Conservation (phyloP, 2,888 invertebrate species). For the Spicauda simplicius region DNA sequence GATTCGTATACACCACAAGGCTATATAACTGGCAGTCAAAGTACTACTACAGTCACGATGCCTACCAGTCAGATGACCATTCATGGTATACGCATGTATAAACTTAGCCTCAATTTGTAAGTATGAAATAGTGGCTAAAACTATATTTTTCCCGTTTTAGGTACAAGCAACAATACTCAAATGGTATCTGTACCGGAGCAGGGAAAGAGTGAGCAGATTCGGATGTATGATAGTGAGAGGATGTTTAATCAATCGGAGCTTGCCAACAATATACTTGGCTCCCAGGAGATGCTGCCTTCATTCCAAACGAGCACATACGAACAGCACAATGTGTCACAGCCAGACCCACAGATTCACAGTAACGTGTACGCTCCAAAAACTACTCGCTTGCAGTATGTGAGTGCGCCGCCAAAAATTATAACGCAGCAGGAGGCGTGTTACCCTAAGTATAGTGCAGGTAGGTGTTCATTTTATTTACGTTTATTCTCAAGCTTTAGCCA, state of each 20-base stretch:
- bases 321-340: constrained; percentile 49
- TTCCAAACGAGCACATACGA: constrained; percentile 64
- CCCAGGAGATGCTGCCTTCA: constrained; percentile 64
- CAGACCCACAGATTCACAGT: constrained; percentile 55
- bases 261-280: constrained; percentile 66
- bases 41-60: constrained; percentile 62
- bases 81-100: constrained; percentile 59
- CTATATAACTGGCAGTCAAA: constrained; percentile 60
- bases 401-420: constrained; percentile 63
- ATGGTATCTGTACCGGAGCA: constrained; percentile 70
- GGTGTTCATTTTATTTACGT: constrained; percentile 38
- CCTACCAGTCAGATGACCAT: constrained; percentile 78
- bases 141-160: constrained; percentile 50
- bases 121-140: constrained; percentile 30
- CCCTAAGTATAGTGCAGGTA: constrained; percentile 70
- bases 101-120: constrained; percentile 8
- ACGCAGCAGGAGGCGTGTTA: constrained; percentile 64
- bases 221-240: constrained; percentile 68
- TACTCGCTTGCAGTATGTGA: constrained; percentile 62
- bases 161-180: constrained; percentile 74
- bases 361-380: constrained; percentile 61
- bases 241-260: constrained; percentile 69
- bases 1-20: constrained; percentile 67
- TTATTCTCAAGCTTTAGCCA: neutral
- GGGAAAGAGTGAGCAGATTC: constrained; percentile 72